Conservation (phyloP, 1,140 invertebrate genomes). For the Tetramorium simillimum region DNA sequence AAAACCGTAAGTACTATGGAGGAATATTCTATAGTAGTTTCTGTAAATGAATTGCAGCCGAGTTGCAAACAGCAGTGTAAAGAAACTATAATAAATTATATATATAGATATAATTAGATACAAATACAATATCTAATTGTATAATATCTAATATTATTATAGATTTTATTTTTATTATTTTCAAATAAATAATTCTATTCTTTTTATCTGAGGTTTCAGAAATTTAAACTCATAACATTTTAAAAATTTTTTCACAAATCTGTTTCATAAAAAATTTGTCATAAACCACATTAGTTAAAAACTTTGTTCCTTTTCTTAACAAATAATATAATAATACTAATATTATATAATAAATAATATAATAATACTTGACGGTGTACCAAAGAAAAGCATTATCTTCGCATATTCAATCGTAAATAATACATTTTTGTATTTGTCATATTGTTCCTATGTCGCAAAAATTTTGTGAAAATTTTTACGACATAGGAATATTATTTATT, state of each 20-base stretch:
- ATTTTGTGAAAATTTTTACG: not conserved
- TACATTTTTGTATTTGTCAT: not conserved
- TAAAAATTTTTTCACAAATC: not conserved
- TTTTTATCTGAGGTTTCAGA: not conserved
- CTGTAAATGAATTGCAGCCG: constrained; percentile 57
- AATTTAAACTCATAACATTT: not conserved
- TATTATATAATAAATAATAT: not conserved
- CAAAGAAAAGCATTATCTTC: not conserved
- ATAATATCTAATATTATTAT: not conserved
- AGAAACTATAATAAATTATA: not conserved
- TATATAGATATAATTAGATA: not conserved
- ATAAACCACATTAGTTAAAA: not conserved
- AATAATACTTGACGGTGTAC: not conserved
- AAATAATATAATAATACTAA: not conserved
- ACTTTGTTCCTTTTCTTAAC: not conserved
- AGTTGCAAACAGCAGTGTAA: not conserved
- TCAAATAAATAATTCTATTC: not conserved
- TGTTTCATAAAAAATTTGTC: not conserved
- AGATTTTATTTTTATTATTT: not conserved
- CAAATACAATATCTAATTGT: not conserved
- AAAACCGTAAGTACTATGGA: constrained; percentile 75
- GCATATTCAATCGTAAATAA: not conserved
- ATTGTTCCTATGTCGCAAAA: not conserved
- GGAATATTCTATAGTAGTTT: constrained; percentile 79
- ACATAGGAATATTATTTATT: not conserved